Evolutionary conservation across 1,140 invertebrate genomes (phyloP), one percentile per base, ranked within the genome.

Genomic region (Acromyrmex charruanus): DNA sequence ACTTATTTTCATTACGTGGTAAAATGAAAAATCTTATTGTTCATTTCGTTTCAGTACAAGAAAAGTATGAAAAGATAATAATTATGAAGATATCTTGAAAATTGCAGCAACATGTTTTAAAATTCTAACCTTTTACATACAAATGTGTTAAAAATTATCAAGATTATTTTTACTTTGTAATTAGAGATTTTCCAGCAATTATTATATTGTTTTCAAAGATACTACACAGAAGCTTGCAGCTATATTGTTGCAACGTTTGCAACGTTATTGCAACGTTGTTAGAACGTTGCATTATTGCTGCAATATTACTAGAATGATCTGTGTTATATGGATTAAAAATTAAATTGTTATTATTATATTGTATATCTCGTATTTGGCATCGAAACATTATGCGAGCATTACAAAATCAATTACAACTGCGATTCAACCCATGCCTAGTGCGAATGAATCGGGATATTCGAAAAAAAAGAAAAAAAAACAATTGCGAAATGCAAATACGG

Each of bases 401-500:
- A 21, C 39, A 25, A 49, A 21, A 82, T 82, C 35, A 44, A 74
- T 82, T 82, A 59, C 58, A 72, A 82, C 72, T 82, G 21, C 35
- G 58, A 16, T 55, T 7, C 14, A 31, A 21, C 35, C 25, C 3
- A 21, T 16, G 35, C 9, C 58, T 28, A 59, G 35, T 14, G 31
- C 18, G 66, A 72, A 39, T 58, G 35, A 18, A 82, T 82, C 25
- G 21, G 55, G 9, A 5, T 25, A 5, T 58, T 12, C 44, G 21
- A 16, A 18, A 18, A 74, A 72, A 21, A 18, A 12, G 35, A 72
- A 72, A 72, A 44, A 72, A 82, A 49, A 69, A 81, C 1, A 51
- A 51, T 16, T 58, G 31, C 35, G 68, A 82, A 74, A 84, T 84
- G 69, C 80, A 75, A 75, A 75, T 49, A 49, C 55, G n/a, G 35